Conservation (phyloP, 2,113 vertebrate genomes). For the Scalopus aquaticus region DNA sequence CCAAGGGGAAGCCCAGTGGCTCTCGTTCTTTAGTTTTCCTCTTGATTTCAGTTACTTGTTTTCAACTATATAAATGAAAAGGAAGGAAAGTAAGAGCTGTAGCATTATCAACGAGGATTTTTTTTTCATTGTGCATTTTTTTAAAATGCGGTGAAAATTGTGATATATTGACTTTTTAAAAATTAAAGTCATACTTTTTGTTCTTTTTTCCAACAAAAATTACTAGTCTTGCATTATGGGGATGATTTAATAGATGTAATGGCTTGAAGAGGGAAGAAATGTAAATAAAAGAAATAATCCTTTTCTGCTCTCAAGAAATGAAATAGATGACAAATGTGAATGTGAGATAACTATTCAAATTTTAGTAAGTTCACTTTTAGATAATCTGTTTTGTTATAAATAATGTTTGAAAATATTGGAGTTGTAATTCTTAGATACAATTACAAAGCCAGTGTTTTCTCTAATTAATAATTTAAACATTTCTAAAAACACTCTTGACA, state of each 20-base stretch:
- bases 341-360: not conserved
- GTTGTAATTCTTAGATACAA: not conserved
- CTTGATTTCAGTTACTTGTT: not conserved
- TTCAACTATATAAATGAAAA: not conserved
- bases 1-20: not conserved
- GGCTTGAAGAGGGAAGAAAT: not conserved
- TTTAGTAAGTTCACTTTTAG: not conserved
- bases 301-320: not conserved
- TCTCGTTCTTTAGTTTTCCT: not conserved
- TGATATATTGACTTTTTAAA: not conserved
- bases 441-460: not conserved
- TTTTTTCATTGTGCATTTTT: not conserved
- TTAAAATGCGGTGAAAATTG: not conserved
- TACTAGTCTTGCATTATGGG: not conserved
- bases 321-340: not conserved
- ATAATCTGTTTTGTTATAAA: constrained; percentile 24
- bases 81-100: not conserved
- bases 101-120: not conserved
- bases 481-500: constrained; percentile 21
- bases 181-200: not conserved
- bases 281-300: not conserved
- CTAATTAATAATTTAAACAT: constrained; percentile 3
- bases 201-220: not conserved
- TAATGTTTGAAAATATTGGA: constrained; percentile 5
- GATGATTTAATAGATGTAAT: not conserved